A percentile compares a stretch with the other conserved stretches of the same genome.
Conservation (phyloP, 2,888 invertebrate genomes). For the Erebia ligea region DNA sequence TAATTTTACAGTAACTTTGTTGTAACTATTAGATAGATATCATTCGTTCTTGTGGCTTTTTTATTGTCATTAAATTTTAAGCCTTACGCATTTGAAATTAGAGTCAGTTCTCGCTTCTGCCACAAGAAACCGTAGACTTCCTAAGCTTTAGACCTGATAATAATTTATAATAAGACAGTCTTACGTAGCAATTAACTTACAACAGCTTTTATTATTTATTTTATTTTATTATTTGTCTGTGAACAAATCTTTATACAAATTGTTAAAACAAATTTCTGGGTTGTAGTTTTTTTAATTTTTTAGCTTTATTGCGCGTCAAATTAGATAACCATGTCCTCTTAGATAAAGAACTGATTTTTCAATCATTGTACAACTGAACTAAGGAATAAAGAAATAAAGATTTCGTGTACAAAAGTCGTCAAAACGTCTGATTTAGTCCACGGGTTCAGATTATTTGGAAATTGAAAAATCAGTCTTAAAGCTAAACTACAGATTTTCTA, state of each 20-base stretch:
- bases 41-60: conserved; percentile 10
- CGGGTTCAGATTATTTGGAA: no score
- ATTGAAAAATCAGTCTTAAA: no score
- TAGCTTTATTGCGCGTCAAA: no score
- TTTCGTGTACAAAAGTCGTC: no score
- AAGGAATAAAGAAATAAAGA: no score
- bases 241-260: conserved; percentile 1
- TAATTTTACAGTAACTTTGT: conserved; percentile 31
- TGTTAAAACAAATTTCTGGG: neutral
- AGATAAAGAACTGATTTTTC: no score
- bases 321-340: no score
- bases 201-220: neutral
- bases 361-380: no score
- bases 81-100: neutral
- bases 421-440: no score
- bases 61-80: neutral
- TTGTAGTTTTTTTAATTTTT: neutral
- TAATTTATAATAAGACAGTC: neutral
- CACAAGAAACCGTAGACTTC: conserved; percentile 8
- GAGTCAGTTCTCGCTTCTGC: conserved; percentile 1
- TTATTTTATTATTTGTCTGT: neutral
- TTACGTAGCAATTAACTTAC: neutral
- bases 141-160: neutral
- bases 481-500: no score
- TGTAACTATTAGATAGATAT: conserved; percentile 6